Evolutionary conservation across 2,888 invertebrate genomes (phyloP).

Genomic region (Diarsia brunnea): DNA sequence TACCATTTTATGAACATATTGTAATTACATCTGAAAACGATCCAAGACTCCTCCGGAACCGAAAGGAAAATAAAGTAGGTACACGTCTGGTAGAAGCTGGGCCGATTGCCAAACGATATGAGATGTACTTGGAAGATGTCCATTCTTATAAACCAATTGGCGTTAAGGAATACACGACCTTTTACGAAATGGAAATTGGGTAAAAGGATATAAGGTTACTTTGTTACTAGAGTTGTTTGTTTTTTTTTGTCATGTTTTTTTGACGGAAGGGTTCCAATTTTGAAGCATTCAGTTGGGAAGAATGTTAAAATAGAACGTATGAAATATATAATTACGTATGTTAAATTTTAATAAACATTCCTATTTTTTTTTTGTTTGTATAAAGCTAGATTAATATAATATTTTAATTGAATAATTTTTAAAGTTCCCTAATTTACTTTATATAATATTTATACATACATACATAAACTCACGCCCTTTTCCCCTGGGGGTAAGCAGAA

Average conservation of each 20-base stretch:
- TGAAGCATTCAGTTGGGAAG: not conserved
- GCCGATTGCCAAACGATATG: conserved; percentile 63
- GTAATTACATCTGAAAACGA: conserved; percentile 44
- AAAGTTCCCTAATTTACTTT: no score
- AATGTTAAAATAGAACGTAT: no score
- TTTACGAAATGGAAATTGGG: conserved; percentile 56
- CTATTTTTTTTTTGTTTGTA: no score
- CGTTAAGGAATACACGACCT: conserved; percentile 49
- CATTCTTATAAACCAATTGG: conserved; percentile 57
- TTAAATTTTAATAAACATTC: no score
- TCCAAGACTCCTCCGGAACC: conserved; percentile 22
- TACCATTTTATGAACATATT: conserved; percentile 23
- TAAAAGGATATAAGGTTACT: conserved; percentile 18
- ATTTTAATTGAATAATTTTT: no score
- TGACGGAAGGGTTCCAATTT: not conserved
- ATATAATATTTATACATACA: no score
- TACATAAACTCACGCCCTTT: no score
- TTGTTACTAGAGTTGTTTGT: conserved; percentile 27
- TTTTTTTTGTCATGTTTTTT: conserved; percentile 2
- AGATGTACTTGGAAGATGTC: conserved; percentile 49
- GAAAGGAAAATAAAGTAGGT: conserved; percentile 55
- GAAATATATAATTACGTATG: no score
- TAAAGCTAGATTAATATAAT: no score
- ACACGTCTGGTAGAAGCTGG: conserved; percentile 42
- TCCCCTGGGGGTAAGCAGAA: no score